These are phyloP conservation scores for Mustela erminea DNA, from an alignment of 2,797 vertebrate species.

Conservation along the genomic window DNA sequence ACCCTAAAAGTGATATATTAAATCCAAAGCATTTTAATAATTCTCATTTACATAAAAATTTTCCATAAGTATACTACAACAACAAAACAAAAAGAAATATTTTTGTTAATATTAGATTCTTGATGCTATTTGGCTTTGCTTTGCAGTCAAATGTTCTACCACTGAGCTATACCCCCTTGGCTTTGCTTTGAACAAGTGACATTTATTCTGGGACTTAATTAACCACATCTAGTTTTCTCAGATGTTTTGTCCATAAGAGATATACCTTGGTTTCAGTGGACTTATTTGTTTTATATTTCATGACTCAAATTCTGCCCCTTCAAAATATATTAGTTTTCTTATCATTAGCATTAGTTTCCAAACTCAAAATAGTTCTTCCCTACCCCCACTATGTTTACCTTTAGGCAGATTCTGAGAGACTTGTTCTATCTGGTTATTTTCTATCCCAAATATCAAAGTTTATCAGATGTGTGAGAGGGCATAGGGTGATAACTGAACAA, in stretches of 20 bases:
- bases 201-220: slow-evolving; percentile 33
- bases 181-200: not conserved
- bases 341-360: not conserved
- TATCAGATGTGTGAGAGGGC: not conserved
- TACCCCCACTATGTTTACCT: not conserved
- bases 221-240: not conserved
- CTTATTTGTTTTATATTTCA: not conserved
- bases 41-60: not conserved
- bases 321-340: not conserved
- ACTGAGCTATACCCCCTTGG: not conserved
- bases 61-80: not conserved
- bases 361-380: not conserved
- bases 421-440: not conserved
- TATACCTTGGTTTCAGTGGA: not conserved
- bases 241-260: not conserved
- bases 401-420: not conserved
- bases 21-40: not conserved
- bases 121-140: not conserved
- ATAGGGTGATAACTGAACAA: not conserved
- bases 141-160: not conserved
- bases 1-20: not conserved
- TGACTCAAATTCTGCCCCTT: not conserved
- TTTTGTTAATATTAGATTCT: not conserved
- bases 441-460: not conserved
- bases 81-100: not conserved